These are phyloP conservation scores for Drosophila seguyi DNA, from an alignment of 1,140 invertebrate species.

Conservation along the genomic window DNA sequence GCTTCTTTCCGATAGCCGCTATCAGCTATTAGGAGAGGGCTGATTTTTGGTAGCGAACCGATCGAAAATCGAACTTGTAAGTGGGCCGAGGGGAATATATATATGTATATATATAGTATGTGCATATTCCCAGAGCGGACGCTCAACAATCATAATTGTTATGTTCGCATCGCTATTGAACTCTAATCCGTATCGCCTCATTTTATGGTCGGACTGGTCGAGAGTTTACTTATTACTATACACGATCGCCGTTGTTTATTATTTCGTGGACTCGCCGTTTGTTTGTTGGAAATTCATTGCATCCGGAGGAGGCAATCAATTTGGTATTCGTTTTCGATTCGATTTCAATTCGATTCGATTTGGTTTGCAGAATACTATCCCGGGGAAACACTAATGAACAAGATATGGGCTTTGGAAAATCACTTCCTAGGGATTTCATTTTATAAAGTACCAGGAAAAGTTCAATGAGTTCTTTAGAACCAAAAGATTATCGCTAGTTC, in stretches of 20 bases:
- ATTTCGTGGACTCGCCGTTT: constrained; percentile 18
- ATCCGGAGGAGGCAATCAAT: constrained; percentile 39
- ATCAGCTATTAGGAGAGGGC: constrained; percentile 24
- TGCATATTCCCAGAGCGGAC: constrained; percentile 1
- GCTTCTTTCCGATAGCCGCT: constrained; percentile 27
- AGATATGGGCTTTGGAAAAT: not conserved
- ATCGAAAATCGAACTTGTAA: constrained; percentile 28
- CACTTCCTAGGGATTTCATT: not conserved
- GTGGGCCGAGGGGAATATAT: constrained; percentile 10
- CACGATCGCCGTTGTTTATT: constrained; percentile 22
- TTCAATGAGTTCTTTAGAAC: not conserved
- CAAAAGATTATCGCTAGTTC: constrained; percentile 1
- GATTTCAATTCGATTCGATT: constrained; percentile 10
- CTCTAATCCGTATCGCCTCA: constrained; percentile 55
- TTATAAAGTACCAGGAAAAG: not conserved
- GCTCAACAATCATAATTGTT: constrained; percentile 41
- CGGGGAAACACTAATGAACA: constrained; percentile 2
- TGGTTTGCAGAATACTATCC: constrained; percentile 14
- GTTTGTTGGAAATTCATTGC: constrained; percentile 34
- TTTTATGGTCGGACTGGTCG: constrained; percentile 41
- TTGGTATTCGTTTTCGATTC: constrained; percentile 17
- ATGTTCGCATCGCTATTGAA: constrained; percentile 49
- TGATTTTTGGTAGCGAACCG: constrained; percentile 10
- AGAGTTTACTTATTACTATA: constrained; percentile 10
- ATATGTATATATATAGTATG: not conserved